phyloP scores from a whole-genome alignment of 2,888 invertebrate species.

The Andrena camellia region DNA sequence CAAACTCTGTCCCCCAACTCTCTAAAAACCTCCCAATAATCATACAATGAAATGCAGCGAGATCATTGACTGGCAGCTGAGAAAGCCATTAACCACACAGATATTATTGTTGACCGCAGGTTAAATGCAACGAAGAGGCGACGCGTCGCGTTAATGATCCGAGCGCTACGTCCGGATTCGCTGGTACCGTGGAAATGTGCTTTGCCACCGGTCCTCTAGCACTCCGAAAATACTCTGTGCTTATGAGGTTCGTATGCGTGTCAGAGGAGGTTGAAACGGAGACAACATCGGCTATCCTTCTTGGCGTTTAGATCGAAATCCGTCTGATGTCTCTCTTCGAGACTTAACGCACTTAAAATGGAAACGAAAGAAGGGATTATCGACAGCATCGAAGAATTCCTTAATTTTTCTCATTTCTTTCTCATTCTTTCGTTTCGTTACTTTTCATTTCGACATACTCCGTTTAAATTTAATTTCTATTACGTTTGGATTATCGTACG shows the following conservation, averaged over 20 bases:
- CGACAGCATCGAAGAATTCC: not conserved
- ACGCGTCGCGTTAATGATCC: conserved; percentile 87
- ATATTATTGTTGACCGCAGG: conserved; percentile 82
- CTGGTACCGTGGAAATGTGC: conserved; percentile 93
- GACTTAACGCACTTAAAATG: not conserved
- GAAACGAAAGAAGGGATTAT: not conserved
- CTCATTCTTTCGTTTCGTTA: not conserved
- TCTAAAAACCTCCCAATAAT: too few species aligned
- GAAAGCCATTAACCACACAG: not conserved
- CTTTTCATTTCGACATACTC: not conserved
- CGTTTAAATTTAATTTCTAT: not conserved
- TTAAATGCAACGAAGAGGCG: conserved; percentile 90
- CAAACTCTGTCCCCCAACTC: too few species aligned
- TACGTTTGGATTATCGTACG: not conserved
- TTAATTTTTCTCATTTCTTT: not conserved
- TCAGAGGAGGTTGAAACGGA: conserved; percentile 18
- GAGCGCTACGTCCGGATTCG: conserved; percentile 89
- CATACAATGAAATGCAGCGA: too few species aligned
- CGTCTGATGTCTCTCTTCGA: not conserved
- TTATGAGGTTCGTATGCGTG: conserved; percentile 87
- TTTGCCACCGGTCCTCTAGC: conserved; percentile 91
- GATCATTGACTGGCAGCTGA: not conserved
- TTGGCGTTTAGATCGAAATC: not conserved
- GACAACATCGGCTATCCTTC: conserved; percentile 23
- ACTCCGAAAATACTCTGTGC: conserved; percentile 88